Evolutionary conservation across 2,888 invertebrate species (phyloP).

Genomic region (Chaetogeoica ovagalla): DNA sequence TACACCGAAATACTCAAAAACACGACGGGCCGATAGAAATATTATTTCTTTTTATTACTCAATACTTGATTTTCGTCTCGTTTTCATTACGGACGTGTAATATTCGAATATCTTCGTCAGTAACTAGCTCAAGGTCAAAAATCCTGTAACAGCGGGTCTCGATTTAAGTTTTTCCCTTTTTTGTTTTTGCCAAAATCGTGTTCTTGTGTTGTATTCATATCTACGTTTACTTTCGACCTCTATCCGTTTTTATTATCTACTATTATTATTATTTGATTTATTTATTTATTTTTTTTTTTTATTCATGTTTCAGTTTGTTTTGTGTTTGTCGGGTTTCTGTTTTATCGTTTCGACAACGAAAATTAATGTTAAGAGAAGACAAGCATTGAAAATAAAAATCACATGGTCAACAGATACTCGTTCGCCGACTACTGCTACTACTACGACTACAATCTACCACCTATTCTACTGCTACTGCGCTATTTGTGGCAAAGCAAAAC

Average conservation of each 20-base stretch:
- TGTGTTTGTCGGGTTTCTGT: slow-evolving; percentile 21
- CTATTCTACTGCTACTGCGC: not conserved
- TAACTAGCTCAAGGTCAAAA: too few relatives aligned
- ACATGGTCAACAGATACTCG: slow-evolving; percentile 13
- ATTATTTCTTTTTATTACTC: too few relatives aligned
- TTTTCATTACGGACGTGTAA: too few relatives aligned
- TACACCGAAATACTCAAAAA: not conserved
- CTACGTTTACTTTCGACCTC: too few relatives aligned
- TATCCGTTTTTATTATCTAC: too few relatives aligned
- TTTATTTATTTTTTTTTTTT: not conserved
- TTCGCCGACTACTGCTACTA: not conserved
- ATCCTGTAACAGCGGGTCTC: too few relatives aligned
- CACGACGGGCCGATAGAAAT: not conserved
- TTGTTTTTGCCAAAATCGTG: too few relatives aligned
- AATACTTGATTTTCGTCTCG: too few relatives aligned
- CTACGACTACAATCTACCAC: not conserved
- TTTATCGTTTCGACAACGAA: slow-evolving; percentile 1
- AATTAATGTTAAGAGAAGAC: slow-evolving; percentile 2
- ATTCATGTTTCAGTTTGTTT: slow-evolving; percentile 41
- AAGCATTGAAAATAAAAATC: not conserved
- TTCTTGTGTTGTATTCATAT: not conserved
- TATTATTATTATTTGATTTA: not conserved
- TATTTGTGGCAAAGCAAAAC: slow-evolving; percentile 30
- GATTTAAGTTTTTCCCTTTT: too few relatives aligned
- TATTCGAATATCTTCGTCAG: too few relatives aligned